phyloP scores from a whole-genome alignment of 2,888 invertebrate species.

The Steinernema scapterisci region DNA sequence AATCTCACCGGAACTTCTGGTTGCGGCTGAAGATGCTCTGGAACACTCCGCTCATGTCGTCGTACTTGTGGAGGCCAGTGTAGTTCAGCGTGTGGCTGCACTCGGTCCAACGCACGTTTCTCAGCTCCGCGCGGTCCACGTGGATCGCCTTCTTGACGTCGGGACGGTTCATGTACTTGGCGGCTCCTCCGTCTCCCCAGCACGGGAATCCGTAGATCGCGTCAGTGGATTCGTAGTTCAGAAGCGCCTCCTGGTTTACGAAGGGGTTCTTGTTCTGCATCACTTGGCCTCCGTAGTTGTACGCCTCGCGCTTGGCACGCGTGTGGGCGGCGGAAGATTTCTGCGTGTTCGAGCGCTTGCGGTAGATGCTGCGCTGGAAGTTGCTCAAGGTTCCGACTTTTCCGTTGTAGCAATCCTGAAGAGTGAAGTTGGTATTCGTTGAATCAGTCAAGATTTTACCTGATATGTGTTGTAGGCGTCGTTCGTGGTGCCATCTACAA shows the following conservation, averaged over 20 bases:
- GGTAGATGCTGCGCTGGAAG: neutral
- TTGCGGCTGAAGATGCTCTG: slow-evolving; percentile 31
- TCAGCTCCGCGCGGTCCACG: slow-evolving; percentile 39
- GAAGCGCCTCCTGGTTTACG: slow-evolving; percentile 40
- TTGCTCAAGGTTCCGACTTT: slow-evolving; percentile 9
- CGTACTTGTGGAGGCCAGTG: slow-evolving; percentile 14
- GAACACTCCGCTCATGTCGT: slow-evolving; percentile 23
- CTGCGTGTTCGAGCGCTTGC: neutral
- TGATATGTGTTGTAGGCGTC: slow-evolving; percentile 50
- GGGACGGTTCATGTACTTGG: slow-evolving; percentile 54
- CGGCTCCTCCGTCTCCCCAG: slow-evolving; percentile 44
- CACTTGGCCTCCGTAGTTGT: slow-evolving; percentile 28
- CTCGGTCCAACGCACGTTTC: slow-evolving; percentile 34
- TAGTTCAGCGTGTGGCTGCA: slow-evolving; percentile 20
- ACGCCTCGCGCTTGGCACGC: slow-evolving; percentile 19
- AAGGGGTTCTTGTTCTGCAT: slow-evolving; percentile 39
- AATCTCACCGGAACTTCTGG: slow-evolving; percentile 3
- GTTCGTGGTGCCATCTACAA: slow-evolving; percentile 36
- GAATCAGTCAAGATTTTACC: too few relatives aligned
- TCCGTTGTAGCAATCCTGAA: slow-evolving; percentile 47
- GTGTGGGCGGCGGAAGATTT: slow-evolving; percentile 1
- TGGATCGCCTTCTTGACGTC: slow-evolving; percentile 31
- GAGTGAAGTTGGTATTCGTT: too few relatives aligned
- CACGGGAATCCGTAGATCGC: slow-evolving; percentile 49
- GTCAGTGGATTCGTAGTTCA: slow-evolving; percentile 53